These are phyloP conservation scores for Carcina quercana DNA, from an alignment of 2,888 invertebrate genomes.

Conservation along the genomic window DNA sequence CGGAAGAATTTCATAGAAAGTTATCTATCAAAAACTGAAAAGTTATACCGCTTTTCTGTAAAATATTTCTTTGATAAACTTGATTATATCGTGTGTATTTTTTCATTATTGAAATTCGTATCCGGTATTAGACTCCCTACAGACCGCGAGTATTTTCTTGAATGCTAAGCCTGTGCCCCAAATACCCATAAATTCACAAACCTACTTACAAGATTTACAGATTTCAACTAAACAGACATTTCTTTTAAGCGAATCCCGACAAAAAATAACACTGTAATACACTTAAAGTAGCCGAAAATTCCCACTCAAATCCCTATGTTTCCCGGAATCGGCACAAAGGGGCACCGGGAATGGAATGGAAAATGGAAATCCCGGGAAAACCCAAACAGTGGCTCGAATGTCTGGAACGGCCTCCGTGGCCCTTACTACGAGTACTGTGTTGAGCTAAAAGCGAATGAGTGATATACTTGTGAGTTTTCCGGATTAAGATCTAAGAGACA, in stretches of 20 bases:
- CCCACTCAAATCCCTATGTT: constrained; percentile 9
- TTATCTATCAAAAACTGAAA: too few relatives aligned
- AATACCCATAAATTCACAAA: too few relatives aligned
- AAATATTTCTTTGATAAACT: too few relatives aligned
- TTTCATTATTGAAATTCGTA: too few relatives aligned
- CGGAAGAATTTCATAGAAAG: too few relatives aligned
- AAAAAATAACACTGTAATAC: constrained; percentile 1
- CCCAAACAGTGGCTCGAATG: constrained; percentile 31
- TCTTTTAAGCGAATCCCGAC: neutral
- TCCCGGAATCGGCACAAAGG: constrained; percentile 16
- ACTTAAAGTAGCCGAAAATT: constrained; percentile 7
- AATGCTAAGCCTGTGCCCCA: too few relatives aligned
- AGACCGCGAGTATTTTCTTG: too few relatives aligned
- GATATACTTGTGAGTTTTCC: neutral
- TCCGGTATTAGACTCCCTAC: too few relatives aligned
- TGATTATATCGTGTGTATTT: too few relatives aligned
- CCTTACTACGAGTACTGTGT: constrained; percentile 24
- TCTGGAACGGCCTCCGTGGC: constrained; percentile 19
- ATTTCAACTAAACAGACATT: neutral
- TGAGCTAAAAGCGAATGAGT: neutral
- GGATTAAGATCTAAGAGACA: neutral
- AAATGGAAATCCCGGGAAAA: constrained; percentile 34
- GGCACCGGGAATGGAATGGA: constrained; percentile 21
- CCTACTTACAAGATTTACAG: neutral
- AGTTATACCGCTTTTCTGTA: too few relatives aligned